A percentile compares a stretch with the other conserved stretches of the same genome.
Evolutionary conservation across 2,797 vertebrate species (phyloP).

Genomic region (Crossoptilon crossoptilon): DNA sequence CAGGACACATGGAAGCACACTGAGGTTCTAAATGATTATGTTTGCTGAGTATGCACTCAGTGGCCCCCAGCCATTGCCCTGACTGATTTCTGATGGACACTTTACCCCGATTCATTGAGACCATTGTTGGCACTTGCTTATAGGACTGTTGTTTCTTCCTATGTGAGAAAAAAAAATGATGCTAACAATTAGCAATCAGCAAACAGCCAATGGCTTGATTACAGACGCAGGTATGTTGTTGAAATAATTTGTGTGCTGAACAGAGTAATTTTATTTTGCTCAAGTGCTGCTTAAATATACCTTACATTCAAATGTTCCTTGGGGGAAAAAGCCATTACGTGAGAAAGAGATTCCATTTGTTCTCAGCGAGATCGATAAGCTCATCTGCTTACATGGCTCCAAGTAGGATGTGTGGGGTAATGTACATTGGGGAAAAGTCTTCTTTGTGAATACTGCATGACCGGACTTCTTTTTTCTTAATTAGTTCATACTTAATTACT

Average conservation of each 20-base stretch:
- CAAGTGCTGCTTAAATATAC: slow-evolving; percentile 10
- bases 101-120: not conserved
- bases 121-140: not conserved
- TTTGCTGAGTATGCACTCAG: not conserved
- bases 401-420: not conserved
- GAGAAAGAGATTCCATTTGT: not conserved
- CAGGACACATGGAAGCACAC: not conserved
- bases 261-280: slow-evolving; percentile 6
- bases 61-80: not conserved
- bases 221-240: not conserved
- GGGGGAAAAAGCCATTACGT: not conserved
- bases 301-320: not conserved
- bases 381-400: slow-evolving; percentile 23
- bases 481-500: slow-evolving; percentile 32
- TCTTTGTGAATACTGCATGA: not conserved
- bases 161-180: not conserved
- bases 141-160: not conserved
- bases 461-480: not conserved
- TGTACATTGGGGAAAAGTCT: not conserved
- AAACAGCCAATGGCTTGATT: slow-evolving; percentile 2
- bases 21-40: slow-evolving; percentile 12
- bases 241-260: not conserved
- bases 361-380: slow-evolving; percentile 4
- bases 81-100: slow-evolving; percentile 4
- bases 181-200: not conserved